These are phyloP conservation scores for Melanotaenia maccullochi DNA, from an alignment of 2,797 vertebrate genomes.

Conservation along the genomic window DNA sequence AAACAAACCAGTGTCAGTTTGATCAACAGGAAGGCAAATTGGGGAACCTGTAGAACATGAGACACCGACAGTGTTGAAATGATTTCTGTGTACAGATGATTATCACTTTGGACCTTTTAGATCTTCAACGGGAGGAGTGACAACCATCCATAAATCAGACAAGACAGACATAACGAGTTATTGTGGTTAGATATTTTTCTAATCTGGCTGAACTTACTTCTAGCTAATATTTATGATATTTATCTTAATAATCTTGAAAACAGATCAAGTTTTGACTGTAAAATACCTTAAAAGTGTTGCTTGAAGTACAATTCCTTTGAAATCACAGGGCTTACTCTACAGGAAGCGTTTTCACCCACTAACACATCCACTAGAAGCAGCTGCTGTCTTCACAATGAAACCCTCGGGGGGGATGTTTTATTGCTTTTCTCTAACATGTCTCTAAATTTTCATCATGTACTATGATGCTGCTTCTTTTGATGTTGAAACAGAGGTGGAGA, in stretches of 20 bases:
- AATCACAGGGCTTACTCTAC: conserved; percentile 38
- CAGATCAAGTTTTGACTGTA: conserved; percentile 2
- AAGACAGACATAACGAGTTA: conserved; percentile 11
- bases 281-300: conserved; percentile 22
- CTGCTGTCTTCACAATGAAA: conserved; percentile 46
- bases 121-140: neutral
- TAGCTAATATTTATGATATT: conserved; percentile 24
- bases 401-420: conserved; percentile 42
- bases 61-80: neutral
- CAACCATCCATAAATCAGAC: neutral
- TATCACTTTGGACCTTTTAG: conserved; percentile 15
- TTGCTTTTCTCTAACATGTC: conserved; percentile 41
- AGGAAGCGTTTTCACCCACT: conserved; percentile 56
- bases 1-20: conserved; percentile 21
- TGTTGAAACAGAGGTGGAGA: conserved; percentile 29
- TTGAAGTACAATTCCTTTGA: conserved; percentile 27
- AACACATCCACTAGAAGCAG: conserved; percentile 50
- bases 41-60: conserved; percentile 11
- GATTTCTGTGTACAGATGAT: conserved; percentile 1
- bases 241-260: conserved; percentile 3
- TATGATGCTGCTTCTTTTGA: conserved; percentile 41
- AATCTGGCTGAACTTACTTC: conserved; percentile 2
- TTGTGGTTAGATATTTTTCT: conserved; percentile 4
- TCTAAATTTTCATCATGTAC: conserved; percentile 46
- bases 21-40: conserved; percentile 22